Conservation (phyloP, 2,797 vertebrate species). For the Odontamblyopus lacepedii region DNA sequence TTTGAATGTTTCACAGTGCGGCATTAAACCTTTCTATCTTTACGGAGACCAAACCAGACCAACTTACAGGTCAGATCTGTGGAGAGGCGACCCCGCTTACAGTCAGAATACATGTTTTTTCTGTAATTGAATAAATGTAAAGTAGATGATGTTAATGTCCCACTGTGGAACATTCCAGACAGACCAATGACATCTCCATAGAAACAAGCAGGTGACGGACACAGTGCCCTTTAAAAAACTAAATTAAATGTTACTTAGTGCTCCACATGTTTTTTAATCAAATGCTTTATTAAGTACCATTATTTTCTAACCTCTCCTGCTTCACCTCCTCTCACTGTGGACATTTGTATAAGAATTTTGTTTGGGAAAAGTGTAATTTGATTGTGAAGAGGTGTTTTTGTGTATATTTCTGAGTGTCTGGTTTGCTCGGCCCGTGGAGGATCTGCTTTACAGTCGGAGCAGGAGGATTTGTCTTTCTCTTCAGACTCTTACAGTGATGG, state of each 20-base stretch:
- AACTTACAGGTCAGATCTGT: too few relatives aligned
- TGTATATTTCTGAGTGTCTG: conserved; percentile 45
- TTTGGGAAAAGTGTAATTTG: conserved; percentile 12
- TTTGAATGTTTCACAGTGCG: too few relatives aligned
- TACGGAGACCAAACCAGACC: too few relatives aligned
- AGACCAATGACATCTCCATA: too few relatives aligned
- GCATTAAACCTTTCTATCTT: too few relatives aligned
- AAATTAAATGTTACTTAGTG: background rate
- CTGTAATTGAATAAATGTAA: too few relatives aligned
- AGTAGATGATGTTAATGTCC: too few relatives aligned
- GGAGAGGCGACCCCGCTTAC: too few relatives aligned
- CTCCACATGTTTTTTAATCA: background rate
- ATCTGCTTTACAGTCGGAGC: conserved; percentile 58
- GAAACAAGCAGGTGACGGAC: too few relatives aligned
- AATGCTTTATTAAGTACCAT: background rate
- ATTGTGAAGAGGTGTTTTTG: conserved; percentile 40
- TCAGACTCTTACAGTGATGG: conserved; percentile 5
- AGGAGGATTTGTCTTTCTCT: conserved; percentile 26
- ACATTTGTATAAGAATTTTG: background rate
- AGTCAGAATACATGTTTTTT: too few relatives aligned
- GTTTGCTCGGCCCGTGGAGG: conserved; percentile 44
- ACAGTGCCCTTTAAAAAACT: too few relatives aligned
- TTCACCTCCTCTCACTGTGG: background rate
- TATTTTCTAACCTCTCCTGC: background rate
- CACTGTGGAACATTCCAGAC: too few relatives aligned